Base-by-base conservation (phyloP, 1,140 invertebrate genomes). In the Atta colombica region DNA sequence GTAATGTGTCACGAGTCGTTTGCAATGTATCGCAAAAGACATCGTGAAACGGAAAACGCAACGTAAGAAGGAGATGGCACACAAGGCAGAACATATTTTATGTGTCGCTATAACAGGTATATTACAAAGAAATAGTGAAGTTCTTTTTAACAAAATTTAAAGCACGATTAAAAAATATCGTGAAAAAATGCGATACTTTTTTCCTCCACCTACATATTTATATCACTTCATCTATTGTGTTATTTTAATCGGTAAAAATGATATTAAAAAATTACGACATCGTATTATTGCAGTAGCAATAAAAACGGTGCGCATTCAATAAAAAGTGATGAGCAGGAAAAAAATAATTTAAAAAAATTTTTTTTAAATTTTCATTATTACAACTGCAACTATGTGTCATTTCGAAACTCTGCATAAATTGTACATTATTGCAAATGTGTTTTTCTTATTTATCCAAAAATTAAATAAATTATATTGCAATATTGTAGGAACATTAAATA, bases 1-100 rank as follows among this genome's bases (percentile, higher is more conserved):
- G 45, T 74, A 84, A 84, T 81, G 78, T 31, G 80, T 82, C 39
- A 45, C 55, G 80, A 74, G 68, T 74, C 68, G 80, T 82, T 82
- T 61, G 80, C 45, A 84, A 81, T 71, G 78, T 72, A 71, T 72
- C 78, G 78, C 66, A 71, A 72, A 71, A 58, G 66, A 35, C 51
- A 28, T 81, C 66, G 51, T 58, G 51, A 71, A 58, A 71, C 77
- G 65, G 16, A 61, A 74, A 74, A 72, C 39, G 71, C 55, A 61
- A 8, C 55, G n/a, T 75, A 49, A 39, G 39, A 84, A 84, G 51
- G 80, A 84, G 68, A 82, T 61, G 68, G 45, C 45, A 68, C 28
- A 28, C 63, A 39, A n/a, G 45, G 28, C 39, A n/a, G 18, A 31
- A 69, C 53, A 49, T 75, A 60, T 84, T 74, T 75, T 69, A 61